Conservation (phyloP, 2,113 vertebrate species). For the Brienomyrus longianalis region DNA sequence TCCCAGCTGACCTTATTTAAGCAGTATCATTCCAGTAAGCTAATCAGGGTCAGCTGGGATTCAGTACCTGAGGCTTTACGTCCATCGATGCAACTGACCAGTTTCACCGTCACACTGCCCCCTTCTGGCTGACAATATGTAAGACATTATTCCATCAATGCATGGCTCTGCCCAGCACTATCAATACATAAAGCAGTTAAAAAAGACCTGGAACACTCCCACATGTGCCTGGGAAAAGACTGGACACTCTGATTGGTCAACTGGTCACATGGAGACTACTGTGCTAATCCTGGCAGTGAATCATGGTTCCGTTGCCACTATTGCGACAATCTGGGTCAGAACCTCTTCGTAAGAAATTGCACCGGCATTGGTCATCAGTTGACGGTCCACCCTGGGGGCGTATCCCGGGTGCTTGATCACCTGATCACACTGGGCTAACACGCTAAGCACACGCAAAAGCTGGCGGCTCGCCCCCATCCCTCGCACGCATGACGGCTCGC, state of each 20-base stretch:
- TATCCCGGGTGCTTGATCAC: neutral
- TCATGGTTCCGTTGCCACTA: neutral
- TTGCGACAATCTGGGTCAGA: neutral
- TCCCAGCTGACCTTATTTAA: neutral
- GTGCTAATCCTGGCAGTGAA: neutral
- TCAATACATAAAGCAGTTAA: neutral
- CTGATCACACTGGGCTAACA: neutral
- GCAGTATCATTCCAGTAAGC: neutral
- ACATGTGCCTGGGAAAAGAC: neutral
- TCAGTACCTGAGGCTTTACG: neutral
- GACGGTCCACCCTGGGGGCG: neutral
- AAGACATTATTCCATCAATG: neutral
- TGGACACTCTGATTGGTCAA: neutral
- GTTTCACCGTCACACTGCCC: neutral
- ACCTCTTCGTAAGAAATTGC: neutral
- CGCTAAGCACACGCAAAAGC: neutral
- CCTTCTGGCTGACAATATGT: neutral
- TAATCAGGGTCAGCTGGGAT: neutral
- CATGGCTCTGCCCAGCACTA: neutral
- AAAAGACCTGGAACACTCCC: neutral
- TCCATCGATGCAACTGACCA: neutral
- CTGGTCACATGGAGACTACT: neutral
- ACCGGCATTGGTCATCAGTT: neutral
- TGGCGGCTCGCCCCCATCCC: neutral
- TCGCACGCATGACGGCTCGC: neutral